These are phyloP conservation scores for Mactra quadrangularis DNA, from an alignment of 1,140 invertebrate genomes.

Conservation along the genomic window DNA sequence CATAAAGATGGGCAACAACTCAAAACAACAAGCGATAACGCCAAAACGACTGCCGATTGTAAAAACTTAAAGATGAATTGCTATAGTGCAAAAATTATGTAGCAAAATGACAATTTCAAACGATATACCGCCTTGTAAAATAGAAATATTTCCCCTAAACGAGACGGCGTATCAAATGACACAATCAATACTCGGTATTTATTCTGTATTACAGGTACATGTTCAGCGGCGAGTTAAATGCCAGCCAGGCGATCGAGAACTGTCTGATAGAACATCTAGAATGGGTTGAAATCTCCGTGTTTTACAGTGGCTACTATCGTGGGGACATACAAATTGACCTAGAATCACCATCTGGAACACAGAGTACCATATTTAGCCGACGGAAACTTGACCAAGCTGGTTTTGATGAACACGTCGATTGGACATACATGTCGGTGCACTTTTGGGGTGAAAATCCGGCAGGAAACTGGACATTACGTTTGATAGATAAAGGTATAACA, in stretches of 20 bases:
- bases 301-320: background rate
- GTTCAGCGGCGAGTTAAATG: background rate
- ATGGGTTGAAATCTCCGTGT: background rate
- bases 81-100: too few relatives aligned
- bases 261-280: background rate
- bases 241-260: background rate
- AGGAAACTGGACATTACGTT: constrained; percentile 5
- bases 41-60: too few relatives aligned
- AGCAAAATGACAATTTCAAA: too few relatives aligned
- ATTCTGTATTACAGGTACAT: background rate
- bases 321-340: background rate
- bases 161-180: too few relatives aligned
- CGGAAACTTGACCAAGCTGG: background rate
- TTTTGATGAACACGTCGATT: background rate
- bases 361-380: background rate
- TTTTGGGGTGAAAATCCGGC: constrained; percentile 15
- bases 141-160: too few relatives aligned
- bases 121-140: too few relatives aligned
- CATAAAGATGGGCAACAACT: too few relatives aligned
- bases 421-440: constrained; percentile 16
- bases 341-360: background rate
- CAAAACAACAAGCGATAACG: too few relatives aligned
- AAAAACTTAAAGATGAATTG: too few relatives aligned
- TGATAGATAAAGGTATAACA: too few relatives aligned
- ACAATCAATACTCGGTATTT: background rate